Evolutionary conservation across 92 coral and sea anemone genomes (phyloP), one percentile per base, ranked within the genome.

Genomic region (Porites cylindrica): DNA sequence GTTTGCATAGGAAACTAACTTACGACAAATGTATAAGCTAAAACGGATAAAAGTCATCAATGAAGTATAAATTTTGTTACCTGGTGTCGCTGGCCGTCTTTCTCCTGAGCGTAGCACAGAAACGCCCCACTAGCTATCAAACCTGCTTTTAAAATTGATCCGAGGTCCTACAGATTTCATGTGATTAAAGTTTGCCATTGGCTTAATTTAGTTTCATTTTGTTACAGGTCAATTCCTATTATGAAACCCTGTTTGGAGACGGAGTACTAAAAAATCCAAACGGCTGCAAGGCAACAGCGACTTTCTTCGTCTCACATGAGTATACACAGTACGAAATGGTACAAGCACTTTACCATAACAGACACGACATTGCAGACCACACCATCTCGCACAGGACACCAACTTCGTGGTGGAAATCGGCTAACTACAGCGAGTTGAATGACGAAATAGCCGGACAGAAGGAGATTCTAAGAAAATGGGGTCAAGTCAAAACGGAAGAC

Each of bases 321-420:
- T 95, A 88, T 75, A 95, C 98, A 0, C 89, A 97, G 59, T 97
- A 97, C 75, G 95, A 90, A 72, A 91, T 93, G 96, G 78, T 76
- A 60, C 86, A 93, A 21, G 83, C 88, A 0, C 87, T 97, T 51
- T 93, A 95, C 86, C 97, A 97, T 76, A 77, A 92, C 79, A 86
- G 99, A 13, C 97, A 95, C 17, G 99, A 96, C 51, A 85, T 97
- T 10, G 97, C 96, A 2, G 99, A 97, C 72, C 97, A 97, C 81
- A 90, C 95, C 66, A 97, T 97, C 74, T 88, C 96, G 2, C 98
- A 95, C 70, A 94, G 97, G 52, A 26, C 63, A 0, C 98, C 99
- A 1, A 67, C n/a, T 2, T 0, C 91, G 5, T 97, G 98, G 98
- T 97, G 99, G 99, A 95, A 91, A 79, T 32, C 81, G 10, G 99